phyloP scores from a whole-genome alignment of 2,888 invertebrate species.

The Sarcophaga variegata region DNA sequence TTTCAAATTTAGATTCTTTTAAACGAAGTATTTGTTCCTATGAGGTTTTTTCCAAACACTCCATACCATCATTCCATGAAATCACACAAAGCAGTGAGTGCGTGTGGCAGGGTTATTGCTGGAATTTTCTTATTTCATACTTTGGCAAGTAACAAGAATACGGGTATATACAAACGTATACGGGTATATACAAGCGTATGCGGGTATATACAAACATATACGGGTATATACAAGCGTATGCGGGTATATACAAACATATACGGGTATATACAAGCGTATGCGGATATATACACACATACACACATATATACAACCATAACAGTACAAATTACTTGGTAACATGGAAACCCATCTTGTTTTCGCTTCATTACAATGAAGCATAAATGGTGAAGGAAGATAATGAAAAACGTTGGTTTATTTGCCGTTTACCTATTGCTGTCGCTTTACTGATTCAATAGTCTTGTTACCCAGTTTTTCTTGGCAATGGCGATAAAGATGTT shows the following conservation, averaged over 20 bases:
- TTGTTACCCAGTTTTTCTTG: conserved; percentile 18
- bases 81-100: not conserved
- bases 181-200: not conserved
- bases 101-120: conserved; percentile 12
- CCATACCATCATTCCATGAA: no score
- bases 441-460: not conserved
- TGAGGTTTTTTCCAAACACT: not conserved
- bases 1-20: not conserved
- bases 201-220: no score
- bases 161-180: not conserved
- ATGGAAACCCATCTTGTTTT: conserved; percentile 8
- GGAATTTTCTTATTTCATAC: not conserved
- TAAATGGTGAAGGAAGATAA: not conserved
- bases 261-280: not conserved
- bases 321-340: not conserved
- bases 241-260: not conserved
- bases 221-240: not conserved
- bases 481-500: not conserved
- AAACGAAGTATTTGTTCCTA: conserved; percentile 36
- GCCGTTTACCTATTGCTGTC: conserved; percentile 8
- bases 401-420: conserved; percentile 48
- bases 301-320: not conserved
- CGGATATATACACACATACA: no score
- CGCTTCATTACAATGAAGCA: not conserved
- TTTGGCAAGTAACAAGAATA: conserved; percentile 11